Evolutionary conservation across 1,140 invertebrate genomes (phyloP).

Genomic region (Drosophila setifemur): DNA sequence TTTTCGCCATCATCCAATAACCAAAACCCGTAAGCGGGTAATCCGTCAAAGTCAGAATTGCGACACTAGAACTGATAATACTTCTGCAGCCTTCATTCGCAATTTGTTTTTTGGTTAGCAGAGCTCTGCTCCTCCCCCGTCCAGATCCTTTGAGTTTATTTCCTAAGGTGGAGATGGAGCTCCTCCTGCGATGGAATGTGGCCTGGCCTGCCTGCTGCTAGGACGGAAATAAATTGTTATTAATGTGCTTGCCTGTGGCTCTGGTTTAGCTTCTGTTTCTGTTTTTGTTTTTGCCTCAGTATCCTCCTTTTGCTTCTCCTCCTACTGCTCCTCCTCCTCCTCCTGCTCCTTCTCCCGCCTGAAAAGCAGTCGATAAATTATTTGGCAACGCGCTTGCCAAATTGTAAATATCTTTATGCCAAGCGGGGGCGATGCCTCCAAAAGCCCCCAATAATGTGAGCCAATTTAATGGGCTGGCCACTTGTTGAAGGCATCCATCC

Average conservation of each 20-base stretch:
- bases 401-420: constrained; percentile 48
- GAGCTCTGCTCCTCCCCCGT: no score
- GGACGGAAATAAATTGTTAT: constrained; percentile 77
- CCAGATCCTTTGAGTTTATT: no score
- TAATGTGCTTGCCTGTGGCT: constrained; percentile 61
- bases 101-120: no score
- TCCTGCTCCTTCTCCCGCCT: background rate
- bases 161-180: no score
- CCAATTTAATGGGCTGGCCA: constrained; percentile 67
- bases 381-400: constrained; percentile 47
- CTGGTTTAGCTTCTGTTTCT: background rate
- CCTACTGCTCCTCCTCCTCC: background rate
- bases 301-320: no score
- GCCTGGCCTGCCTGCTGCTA: constrained; percentile 24
- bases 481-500: constrained; percentile 53
- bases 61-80: constrained; percentile 62
- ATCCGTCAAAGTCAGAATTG: constrained; percentile 77
- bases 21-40: constrained; percentile 14
- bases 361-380: constrained; percentile 61
- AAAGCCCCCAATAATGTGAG: constrained; percentile 44
- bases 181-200: no score
- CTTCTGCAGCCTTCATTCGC: constrained; percentile 50
- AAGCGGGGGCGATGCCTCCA: background rate
- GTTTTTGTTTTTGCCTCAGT: background rate
- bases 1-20: constrained; percentile 53